Conservation (phyloP, 1,140 invertebrate genomes). For the Mizuhopecten yessoensis region DNA sequence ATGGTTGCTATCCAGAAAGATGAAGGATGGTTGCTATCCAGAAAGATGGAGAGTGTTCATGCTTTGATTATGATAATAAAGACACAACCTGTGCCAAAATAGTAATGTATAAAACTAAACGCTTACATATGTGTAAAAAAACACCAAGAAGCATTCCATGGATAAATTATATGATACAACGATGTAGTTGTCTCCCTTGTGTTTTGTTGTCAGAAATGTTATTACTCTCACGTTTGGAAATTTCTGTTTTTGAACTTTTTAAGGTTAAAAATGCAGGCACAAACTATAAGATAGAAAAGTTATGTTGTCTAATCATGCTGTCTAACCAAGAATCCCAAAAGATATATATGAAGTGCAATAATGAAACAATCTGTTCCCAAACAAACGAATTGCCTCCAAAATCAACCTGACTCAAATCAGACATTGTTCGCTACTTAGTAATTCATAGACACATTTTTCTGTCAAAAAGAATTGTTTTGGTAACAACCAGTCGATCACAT, state of each 20-base stretch:
- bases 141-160: not conserved
- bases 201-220: not conserved
- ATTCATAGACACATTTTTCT: too few species aligned
- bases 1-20: not conserved
- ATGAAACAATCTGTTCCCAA: conserved; percentile 23
- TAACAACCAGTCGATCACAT: too few species aligned
- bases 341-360: not conserved
- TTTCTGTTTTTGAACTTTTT: not conserved
- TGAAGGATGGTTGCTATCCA: not conserved
- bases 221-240: not conserved
- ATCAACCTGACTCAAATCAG: not conserved
- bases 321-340: not conserved
- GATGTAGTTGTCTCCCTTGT: not conserved
- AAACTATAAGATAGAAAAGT: not conserved
- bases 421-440: not conserved
- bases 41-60: not conserved
- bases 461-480: too few species aligned
- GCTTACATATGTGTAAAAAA: not conserved
- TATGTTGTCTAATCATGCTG: not conserved
- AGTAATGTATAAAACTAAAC: not conserved
- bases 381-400: not conserved
- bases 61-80: not conserved
- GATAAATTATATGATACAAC: not conserved
- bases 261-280: too few species aligned
- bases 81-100: not conserved